Base-by-base conservation (phyloP, 2,888 invertebrate genomes). In the Gibbula magus region DNA sequence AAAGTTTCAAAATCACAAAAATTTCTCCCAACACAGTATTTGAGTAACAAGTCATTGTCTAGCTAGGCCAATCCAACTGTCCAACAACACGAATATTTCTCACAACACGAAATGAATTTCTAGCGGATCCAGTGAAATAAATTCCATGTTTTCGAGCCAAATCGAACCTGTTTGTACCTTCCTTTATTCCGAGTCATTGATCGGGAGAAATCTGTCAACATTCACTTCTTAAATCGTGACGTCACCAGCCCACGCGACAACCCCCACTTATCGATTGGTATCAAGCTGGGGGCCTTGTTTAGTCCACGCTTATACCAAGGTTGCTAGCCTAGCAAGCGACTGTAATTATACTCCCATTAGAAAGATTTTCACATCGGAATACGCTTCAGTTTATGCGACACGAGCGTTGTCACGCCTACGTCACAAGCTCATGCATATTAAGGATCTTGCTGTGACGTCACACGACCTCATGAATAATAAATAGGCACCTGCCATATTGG, bases 401-500 rank as follows among this genome's bases (percentile, higher is more conserved):
- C 29, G 25, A 61, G 61, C 35, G 70, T 35, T 70, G 70, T 70
- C 70, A 70, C 18, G 35, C 39, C 39, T 18, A 35, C 70, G 35
- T 70, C 70, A 61, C 70, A 39, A 20, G 32, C 35, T 35, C 20
- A 70, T 70, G 70, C 35, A 70, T 32, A 70, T 70, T 56, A 20
- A 35, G 18, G 29, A 16, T 32, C 16, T 70, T n/a, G 70, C 76
- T 56, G 77, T 81, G 80, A 84, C 86, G 84, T 86, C 82, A 83
- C 75, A 78, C 32, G 81, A 35, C 66, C 73, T 81, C 78, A 83
- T 87, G 86, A 84, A 85, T 87, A 87, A 86, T 87, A 82, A 86
- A 82, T 77, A 82, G 77, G 84, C 83, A 83, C 85, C 87, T 86
- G 87, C 84, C 86, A 86, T 84, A 79, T 86, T 83, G 84, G 85